phyloP scores from a whole-genome alignment of 2,888 invertebrate species.

The Thecocarcelia acutangulata region DNA sequence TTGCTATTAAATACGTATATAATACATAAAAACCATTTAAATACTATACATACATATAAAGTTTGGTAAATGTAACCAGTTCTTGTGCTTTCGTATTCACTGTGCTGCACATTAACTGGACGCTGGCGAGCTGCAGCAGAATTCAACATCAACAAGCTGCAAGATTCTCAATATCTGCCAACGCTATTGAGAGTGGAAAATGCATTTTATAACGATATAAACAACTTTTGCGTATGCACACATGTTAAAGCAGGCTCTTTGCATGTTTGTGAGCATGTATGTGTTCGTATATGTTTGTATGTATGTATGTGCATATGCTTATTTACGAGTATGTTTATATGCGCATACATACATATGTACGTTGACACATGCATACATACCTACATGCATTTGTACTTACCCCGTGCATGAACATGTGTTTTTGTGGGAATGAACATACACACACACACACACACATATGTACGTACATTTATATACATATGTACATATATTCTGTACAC shows the following conservation, averaged over 20 bases:
- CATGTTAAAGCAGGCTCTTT: not conserved
- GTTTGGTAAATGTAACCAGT: too few species aligned
- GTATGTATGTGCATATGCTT: not conserved
- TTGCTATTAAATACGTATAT: too few species aligned
- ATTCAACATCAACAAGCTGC: constrained; percentile 7
- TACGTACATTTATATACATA: too few species aligned
- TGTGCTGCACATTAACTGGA: constrained; percentile 42
- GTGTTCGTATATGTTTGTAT: too few species aligned
- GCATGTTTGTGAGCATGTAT: not conserved
- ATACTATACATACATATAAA: too few species aligned
- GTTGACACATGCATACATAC: too few species aligned
- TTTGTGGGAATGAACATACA: too few species aligned
- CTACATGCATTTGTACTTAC: too few species aligned
- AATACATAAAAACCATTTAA: too few species aligned
- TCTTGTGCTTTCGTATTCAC: constrained; percentile 18
- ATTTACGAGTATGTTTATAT: not conserved
- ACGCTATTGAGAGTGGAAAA: constrained; percentile 31
- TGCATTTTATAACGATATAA: constrained; percentile 28
- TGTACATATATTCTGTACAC: too few species aligned
- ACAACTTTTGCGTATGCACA: constrained; percentile 3
- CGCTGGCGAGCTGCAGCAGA: constrained; percentile 27
- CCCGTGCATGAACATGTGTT: too few species aligned
- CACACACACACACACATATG: too few species aligned
- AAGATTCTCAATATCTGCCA: constrained; percentile 41
- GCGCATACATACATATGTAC: not conserved